These are phyloP conservation scores for Chiroxiphia lanceolata DNA, from an alignment of 2,797 vertebrate species.

Conservation along the genomic window DNA sequence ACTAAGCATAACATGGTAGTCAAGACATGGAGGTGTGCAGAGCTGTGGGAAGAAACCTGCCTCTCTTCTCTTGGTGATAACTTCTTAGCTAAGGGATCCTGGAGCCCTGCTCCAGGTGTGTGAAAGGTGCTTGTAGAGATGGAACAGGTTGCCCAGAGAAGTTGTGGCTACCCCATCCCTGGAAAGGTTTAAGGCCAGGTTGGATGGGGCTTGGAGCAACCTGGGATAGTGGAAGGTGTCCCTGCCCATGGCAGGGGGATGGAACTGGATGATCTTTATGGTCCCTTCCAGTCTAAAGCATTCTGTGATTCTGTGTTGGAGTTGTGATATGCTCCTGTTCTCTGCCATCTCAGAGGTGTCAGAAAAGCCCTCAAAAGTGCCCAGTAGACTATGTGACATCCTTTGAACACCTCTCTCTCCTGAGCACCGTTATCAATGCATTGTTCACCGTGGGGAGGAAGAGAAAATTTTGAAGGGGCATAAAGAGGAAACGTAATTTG, in stretches of 20 bases:
- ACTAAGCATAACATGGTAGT: background rate
- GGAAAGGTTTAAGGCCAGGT: background rate
- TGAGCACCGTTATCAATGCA: fast-evolving
- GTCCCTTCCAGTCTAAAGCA: background rate
- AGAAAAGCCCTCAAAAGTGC: background rate
- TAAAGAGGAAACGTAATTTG: background rate
- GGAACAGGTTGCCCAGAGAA: background rate
- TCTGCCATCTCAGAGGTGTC: background rate
- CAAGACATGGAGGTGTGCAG: background rate
- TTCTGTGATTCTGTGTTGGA: background rate
- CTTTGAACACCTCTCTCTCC: background rate
- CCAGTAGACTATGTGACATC: background rate
- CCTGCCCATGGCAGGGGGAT: background rate
- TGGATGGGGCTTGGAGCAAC: fast-evolving
- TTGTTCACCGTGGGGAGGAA: fast-evolving
- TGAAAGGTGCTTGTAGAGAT: background rate
- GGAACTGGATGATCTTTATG: background rate
- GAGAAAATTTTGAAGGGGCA: background rate
- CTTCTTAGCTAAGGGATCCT: background rate
- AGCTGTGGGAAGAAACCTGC: background rate
- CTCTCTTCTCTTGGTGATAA: background rate
- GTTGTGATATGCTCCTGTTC: background rate
- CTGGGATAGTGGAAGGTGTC: background rate
- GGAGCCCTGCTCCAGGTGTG: background rate
- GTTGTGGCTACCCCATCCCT: background rate